Percentiles rank a stretch among this genome's conserved stretches.
Conservation (phyloP, 2,113 vertebrate species). For the Megaleporinus macrocephalus region DNA sequence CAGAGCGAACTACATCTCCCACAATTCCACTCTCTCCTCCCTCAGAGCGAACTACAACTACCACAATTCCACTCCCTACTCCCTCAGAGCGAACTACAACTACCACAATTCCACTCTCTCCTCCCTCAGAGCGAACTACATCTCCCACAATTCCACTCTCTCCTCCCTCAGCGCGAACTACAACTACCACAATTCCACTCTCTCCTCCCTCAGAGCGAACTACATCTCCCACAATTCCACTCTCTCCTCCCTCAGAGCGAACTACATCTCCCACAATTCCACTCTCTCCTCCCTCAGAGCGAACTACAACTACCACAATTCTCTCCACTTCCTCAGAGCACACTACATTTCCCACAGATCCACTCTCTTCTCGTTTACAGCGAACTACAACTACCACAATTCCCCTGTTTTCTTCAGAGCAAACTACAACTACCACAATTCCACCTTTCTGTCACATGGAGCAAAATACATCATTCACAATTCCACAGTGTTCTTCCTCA, state of each 20-base stretch:
- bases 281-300: not conserved
- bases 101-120: not conserved
- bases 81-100: not conserved
- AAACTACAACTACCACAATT: not conserved
- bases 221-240: constrained; percentile 39
- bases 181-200: not conserved
- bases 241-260: constrained; percentile 37
- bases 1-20: constrained; percentile 36
- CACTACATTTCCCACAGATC: constrained; percentile 5
- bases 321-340: too few relatives aligned
- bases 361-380: constrained; percentile 56
- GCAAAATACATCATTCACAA: not conserved
- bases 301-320: not conserved
- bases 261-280: not conserved
- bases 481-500: constrained; percentile 44
- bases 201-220: not conserved
- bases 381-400: not conserved
- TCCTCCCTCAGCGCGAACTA: not conserved
- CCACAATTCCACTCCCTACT: too few relatives aligned
- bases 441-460: not conserved
- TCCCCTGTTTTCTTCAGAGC: constrained; percentile 35
- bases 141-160: not conserved
- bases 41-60: too few relatives aligned
- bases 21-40: constrained; percentile 48
- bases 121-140: not conserved